Evolutionary conservation across 2,113 vertebrate species (phyloP).

Genomic region (Merops nubicus): DNA sequence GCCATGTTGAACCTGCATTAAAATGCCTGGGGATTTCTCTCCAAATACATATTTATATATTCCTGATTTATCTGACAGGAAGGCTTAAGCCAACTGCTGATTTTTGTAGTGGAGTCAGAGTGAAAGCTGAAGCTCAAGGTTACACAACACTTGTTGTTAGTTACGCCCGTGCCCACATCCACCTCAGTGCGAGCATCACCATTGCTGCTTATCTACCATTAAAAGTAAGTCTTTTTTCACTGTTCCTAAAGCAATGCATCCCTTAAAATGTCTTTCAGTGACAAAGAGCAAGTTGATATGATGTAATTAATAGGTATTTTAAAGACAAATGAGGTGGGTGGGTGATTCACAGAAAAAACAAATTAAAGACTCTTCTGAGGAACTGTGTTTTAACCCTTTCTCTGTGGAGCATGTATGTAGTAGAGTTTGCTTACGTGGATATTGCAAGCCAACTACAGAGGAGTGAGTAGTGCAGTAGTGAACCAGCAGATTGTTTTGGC

Average conservation of each 20-base stretch:
- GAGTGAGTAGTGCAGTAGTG: rapidly evolving
- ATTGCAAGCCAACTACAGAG: neutral
- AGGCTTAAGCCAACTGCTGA: slow-evolving; percentile 77
- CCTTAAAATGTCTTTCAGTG: neutral
- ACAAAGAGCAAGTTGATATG: neutral
- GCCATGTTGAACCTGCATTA: neutral
- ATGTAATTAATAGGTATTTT: neutral
- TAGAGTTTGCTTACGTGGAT: neutral
- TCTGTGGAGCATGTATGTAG: neutral
- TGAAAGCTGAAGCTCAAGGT: slow-evolving; percentile 83
- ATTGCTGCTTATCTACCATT: slow-evolving; percentile 88
- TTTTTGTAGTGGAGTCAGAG: slow-evolving; percentile 87
- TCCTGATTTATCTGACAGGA: slow-evolving; percentile 69
- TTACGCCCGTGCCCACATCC: slow-evolving; percentile 83
- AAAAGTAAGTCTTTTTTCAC: slow-evolving; percentile 73
- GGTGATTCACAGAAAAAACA: neutral
- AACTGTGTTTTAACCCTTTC: neutral
- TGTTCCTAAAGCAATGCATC: neutral
- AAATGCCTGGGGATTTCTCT: neutral
- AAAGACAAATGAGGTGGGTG: rapidly evolving
- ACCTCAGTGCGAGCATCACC: slow-evolving; percentile 87
- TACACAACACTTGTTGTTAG: slow-evolving; percentile 84
- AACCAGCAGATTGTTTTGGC: neutral
- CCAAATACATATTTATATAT: neutral
- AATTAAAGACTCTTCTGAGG: neutral